These are phyloP conservation scores for Artibeus jamaicensis DNA, from an alignment of 2,797 vertebrate species.

Conservation along the genomic window DNA sequence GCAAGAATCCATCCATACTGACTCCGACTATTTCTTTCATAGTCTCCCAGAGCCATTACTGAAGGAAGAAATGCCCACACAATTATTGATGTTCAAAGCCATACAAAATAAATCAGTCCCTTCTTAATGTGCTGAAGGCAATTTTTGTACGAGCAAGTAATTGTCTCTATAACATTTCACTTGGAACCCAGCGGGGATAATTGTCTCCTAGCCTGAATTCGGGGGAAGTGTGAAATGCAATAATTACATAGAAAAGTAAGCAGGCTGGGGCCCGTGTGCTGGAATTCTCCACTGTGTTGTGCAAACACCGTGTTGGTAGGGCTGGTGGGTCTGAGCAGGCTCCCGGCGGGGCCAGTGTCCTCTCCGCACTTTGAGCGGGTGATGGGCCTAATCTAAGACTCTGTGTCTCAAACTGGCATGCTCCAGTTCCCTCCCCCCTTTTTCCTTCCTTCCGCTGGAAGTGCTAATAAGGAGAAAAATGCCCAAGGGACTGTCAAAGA, in stretches of 20 bases:
- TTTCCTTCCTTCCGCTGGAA: not conserved
- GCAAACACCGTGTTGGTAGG: too few relatives aligned
- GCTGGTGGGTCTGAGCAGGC: not conserved
- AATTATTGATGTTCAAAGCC: not conserved
- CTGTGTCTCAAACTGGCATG: not conserved
- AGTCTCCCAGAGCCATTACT: too few relatives aligned
- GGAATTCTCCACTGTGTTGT: not conserved
- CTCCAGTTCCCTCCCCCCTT: not conserved
- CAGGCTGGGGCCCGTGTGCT: fast-evolving
- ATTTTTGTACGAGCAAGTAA: not conserved
- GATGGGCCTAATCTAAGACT: not conserved
- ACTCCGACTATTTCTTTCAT: not conserved
- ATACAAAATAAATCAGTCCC: not conserved
- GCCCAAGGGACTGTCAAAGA: not conserved
- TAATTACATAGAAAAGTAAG: not conserved
- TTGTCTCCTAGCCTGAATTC: not conserved
- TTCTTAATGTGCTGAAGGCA: not conserved
- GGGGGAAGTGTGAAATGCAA: not conserved
- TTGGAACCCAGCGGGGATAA: not conserved
- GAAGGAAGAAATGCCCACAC: not conserved
- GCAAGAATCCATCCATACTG: not conserved
- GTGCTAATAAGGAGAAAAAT: not conserved
- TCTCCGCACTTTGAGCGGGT: not conserved
- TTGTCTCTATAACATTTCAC: fast-evolving
- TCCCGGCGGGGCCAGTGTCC: fast-evolving